Evolutionary conservation across 2,113 vertebrate genomes (phyloP), one percentile per base, ranked within the genome.

Genomic region (Anguilla japonica): DNA sequence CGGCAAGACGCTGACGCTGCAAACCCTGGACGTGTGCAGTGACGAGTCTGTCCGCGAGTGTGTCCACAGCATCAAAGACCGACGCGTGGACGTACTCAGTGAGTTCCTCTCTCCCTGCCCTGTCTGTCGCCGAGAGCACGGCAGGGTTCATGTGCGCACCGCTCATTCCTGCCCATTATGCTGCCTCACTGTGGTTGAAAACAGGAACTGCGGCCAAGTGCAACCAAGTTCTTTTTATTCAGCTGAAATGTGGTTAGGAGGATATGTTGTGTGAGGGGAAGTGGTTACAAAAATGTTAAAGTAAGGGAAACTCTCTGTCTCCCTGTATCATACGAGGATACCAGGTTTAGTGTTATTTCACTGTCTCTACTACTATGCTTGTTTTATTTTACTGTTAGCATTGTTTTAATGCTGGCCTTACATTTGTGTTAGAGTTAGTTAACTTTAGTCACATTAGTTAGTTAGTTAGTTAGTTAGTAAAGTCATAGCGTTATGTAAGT

Each of bases 81-180:
- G 94, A 1, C 93, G 90, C 1, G 93, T 97, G 88, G 97, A 98
- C 0, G 92, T 98, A 82, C 91, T 98, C 83, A 95, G 97, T 98
- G 86, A 95, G 94, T 90, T 14, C 71, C 53, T 41, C 18, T 84
- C 18, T 11, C 34, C 34, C 46, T 46, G 53, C 67, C 26, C 50
- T 18, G 14, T n/a, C 75, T 20, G 16, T 41, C 14, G 16, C n/a
- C 2, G 6, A 39, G 79, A 8, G 22, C 34, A 80, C 5, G 5
- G 29, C 79, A 6, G 16, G 15, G n/a, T 34, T 39, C 40, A 40
- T 7, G 14, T 18, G 16, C 1, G 34, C 79, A 40, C 79, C 11
- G 39, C 79, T 82, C 0, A 6, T 82, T 11, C 81, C 39, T 85
- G 41, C 16, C 34, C 11, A 63, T 85, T 79, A 41, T 78, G 26